Percentiles rank a stretch among this genome's conserved stretches.
phyloP scores from a whole-genome alignment of 2,888 invertebrate genomes.

The Cerceris ruficornis region DNA sequence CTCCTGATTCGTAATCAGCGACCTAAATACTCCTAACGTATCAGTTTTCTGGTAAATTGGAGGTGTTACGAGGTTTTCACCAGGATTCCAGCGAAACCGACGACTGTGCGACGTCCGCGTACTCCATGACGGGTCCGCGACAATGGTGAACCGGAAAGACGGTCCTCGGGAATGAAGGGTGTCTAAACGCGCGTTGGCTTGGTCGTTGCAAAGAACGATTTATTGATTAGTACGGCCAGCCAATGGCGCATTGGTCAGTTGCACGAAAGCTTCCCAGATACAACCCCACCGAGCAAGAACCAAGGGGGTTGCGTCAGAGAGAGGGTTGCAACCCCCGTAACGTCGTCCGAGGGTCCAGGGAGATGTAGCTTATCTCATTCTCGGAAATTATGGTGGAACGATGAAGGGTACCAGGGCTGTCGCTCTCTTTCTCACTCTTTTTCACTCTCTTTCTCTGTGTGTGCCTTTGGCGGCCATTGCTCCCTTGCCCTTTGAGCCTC shows the following conservation, averaged over 20 bases:
- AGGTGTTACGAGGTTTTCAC: too few species aligned
- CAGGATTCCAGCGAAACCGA: background rate
- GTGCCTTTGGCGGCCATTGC: slow-evolving; percentile 70
- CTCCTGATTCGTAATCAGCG: too few species aligned
- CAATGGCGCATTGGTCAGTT: slow-evolving; percentile 79
- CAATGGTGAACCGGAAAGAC: slow-evolving; percentile 69
- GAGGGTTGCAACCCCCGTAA: slow-evolving; percentile 68
- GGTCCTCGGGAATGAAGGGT: slow-evolving; percentile 52
- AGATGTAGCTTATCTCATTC: slow-evolving; percentile 79
- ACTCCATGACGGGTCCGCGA: slow-evolving; percentile 51
- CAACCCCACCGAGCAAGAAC: slow-evolving; percentile 65
- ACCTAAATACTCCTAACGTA: too few species aligned
- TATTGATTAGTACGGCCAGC: slow-evolving; percentile 78
- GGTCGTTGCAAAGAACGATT: slow-evolving; percentile 76
- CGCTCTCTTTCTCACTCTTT: too few species aligned
- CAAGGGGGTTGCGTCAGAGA: slow-evolving; percentile 68
- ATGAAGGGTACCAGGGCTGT: slow-evolving; percentile 69
- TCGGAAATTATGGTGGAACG: slow-evolving; percentile 78
- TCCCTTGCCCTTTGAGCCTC: slow-evolving; percentile 49
- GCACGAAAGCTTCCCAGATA: slow-evolving; percentile 70
- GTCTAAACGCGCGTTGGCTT: slow-evolving; percentile 61
- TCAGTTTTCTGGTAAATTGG: too few species aligned
- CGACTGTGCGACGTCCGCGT: slow-evolving; percentile 25
- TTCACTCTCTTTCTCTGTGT: slow-evolving; percentile 15
- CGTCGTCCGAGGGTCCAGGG: slow-evolving; percentile 69